Evolutionary conservation across 2,888 invertebrate genomes (phyloP), one percentile per base, ranked within the genome.

Genomic region (Chorisops tibialis): DNA sequence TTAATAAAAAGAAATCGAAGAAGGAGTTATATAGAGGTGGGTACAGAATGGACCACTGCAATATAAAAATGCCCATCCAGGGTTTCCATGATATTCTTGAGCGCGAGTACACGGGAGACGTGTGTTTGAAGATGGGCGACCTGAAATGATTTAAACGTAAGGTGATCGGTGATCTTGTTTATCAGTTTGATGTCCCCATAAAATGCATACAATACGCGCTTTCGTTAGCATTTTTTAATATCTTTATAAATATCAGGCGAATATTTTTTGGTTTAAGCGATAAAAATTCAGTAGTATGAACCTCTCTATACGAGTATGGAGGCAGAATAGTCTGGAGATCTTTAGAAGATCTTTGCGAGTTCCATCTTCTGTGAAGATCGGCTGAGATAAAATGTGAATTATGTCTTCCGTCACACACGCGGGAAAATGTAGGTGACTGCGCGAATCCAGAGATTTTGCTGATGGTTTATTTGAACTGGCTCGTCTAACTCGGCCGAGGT

Each of bases 151-250:
- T 64, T 64, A 64, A 59, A 54, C 30, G 48, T 54, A 59, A 51
- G 59, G 38, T 41, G 51, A 59, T 52, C 59, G 35, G 52, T 45
- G 62, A 62, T 59, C 64, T 62, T 61, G 64, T 64, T 64, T 52
- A 59, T 64, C 62, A 62, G 52, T 62, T 64, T 59, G 52, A 62
- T 62, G 64, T 62, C 49, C 61, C 48, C 64, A 48, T 64, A 64
- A 64, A 64, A 64, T 64, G 62, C 59, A 62, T 62, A 62, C 64
- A 64, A 64, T 64, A 62, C 64, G 52, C 49, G 64, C 39, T 64
- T 64, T 64, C 38, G 64, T 64, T 64, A 64, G 64, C 64, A 64
- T 64, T 64, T 64, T 63, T 64, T 59, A 64, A 64, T 64, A 59
- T 62, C 62, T 62, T 62, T 62, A 62, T 62, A 61, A 43, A 61